phyloP scores from a whole-genome alignment of 2,888 invertebrate species.

The Metopia argyrocephala region DNA sequence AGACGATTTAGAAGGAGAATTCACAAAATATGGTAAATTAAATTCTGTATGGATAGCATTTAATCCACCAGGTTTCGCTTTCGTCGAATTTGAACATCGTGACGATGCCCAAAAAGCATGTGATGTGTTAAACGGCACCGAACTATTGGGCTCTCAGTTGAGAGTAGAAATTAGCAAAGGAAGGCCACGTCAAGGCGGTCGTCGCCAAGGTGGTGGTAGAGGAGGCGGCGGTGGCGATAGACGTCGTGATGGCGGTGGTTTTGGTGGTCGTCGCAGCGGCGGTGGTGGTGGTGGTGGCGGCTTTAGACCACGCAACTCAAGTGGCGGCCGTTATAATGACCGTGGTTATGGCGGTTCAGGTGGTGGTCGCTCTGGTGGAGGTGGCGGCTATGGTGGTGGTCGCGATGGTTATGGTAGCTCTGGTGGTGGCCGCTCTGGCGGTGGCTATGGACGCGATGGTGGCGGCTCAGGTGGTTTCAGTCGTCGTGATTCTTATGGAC shows the following conservation, averaged over 20 bases:
- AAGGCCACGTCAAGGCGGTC: conserved; percentile 85
- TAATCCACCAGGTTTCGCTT: conserved; percentile 96
- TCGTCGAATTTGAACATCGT: conserved; percentile 93
- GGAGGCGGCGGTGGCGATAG: conserved; percentile 80
- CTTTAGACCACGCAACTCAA: conserved; percentile 79
- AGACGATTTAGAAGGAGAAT: conserved; percentile 93
- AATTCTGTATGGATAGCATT: conserved; percentile 95
- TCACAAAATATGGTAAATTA: conserved; percentile 94
- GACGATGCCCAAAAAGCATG: conserved; percentile 94
- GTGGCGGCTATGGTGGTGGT: conserved; percentile 71
- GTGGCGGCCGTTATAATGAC: conserved; percentile 74
- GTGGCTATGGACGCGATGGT: conserved; percentile 79
- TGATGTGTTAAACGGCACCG: conserved; percentile 89
- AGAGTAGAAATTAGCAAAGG: conserved; percentile 93
- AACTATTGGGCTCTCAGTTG: conserved; percentile 91
- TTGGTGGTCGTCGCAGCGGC: conserved; percentile 78
- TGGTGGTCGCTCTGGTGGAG: conserved; percentile 62
- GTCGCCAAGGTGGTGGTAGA: conserved; percentile 79
- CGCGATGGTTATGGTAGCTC: conserved; percentile 73
- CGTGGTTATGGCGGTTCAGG: conserved; percentile 66
- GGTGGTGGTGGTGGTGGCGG: conserved; percentile 79
- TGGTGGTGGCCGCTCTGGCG: conserved; percentile 74
- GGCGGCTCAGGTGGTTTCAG: conserved; percentile 78
- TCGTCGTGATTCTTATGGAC: conserved; percentile 70
- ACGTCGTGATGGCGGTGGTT: conserved; percentile 81